A percentile compares a stretch with the other conserved stretches of the same genome.
Conservation (phyloP, 1,140 invertebrate species). For the Cherax quadricarinatus region DNA sequence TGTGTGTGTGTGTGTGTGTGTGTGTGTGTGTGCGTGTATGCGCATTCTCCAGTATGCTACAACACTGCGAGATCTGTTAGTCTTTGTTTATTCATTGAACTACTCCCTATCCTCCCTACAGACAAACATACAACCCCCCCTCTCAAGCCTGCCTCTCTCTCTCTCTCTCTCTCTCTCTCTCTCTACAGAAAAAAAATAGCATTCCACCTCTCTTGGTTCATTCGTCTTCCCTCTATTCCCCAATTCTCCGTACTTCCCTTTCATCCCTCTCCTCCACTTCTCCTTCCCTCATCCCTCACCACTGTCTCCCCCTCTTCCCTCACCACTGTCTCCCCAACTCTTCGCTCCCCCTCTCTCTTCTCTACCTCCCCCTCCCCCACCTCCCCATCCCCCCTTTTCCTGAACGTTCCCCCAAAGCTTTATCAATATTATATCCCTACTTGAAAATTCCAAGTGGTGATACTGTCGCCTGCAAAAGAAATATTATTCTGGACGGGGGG, state of each 20-base stretch:
- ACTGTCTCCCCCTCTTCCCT: neutral
- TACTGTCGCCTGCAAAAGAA: constrained; percentile 1
- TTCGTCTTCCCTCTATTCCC: no score
- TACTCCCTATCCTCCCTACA: neutral
- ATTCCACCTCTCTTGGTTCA: no score
- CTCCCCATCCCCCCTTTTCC: neutral
- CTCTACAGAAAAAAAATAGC: no score
- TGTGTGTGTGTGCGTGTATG: no score
- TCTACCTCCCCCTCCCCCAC: neutral
- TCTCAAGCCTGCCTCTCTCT: neutral
- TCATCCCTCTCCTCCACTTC: neutral
- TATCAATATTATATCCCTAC: constrained; percentile 9
- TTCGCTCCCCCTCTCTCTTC: neutral
- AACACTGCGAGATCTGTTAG: no score
- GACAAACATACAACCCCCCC: neutral
- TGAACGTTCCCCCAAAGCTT: neutral
- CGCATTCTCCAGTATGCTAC: no score
- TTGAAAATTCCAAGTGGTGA: constrained; percentile 1
- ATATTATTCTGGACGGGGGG: neutral
- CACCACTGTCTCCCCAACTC: neutral
- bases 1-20: no score
- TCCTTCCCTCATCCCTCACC: neutral
- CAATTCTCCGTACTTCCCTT: no score
- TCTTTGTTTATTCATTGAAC: no score
- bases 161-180: no score